phyloP scores from a whole-genome alignment of 53 echinoderm and acorn worm species.

The Actinopyga echinites region DNA sequence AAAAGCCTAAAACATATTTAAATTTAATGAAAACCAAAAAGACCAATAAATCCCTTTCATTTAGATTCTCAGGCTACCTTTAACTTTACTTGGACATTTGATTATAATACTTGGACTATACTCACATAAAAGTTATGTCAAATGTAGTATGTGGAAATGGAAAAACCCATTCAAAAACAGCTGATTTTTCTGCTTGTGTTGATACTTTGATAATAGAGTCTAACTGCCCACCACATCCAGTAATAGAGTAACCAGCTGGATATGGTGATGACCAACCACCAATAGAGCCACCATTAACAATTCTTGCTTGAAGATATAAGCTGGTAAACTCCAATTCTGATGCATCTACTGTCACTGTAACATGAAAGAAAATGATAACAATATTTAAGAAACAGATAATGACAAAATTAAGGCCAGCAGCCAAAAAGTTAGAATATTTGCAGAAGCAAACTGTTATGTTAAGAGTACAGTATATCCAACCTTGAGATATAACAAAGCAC shows the following conservation, averaged over 20 bases:
- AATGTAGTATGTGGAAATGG: not conserved
- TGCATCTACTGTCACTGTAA: not conserved
- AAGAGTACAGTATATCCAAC: too few species aligned
- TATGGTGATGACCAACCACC: constrained; percentile 11
- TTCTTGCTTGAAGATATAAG: constrained; percentile 13
- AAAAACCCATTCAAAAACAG: not conserved
- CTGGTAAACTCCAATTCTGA: not conserved
- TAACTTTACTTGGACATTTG: too few species aligned
- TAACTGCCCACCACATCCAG: not conserved
- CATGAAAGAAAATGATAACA: not conserved
- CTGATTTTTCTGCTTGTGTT: not conserved
- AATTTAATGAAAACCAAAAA: too few species aligned
- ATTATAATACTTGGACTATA: too few species aligned
- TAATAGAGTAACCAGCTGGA: not conserved
- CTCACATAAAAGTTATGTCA: not conserved
- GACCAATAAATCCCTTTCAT: too few species aligned
- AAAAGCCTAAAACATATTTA: too few species aligned
- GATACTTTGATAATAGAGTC: not conserved
- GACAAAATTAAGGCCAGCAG: too few species aligned
- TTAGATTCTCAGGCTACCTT: too few species aligned
- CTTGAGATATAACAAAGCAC: too few species aligned
- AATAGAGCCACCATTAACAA: not conserved
- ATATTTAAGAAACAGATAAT: not conserved
- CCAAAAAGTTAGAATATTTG: too few species aligned
- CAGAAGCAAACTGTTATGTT: too few species aligned